phyloP scores from a whole-genome alignment of 2,888 invertebrate genomes.

The Lithosia quadra region DNA sequence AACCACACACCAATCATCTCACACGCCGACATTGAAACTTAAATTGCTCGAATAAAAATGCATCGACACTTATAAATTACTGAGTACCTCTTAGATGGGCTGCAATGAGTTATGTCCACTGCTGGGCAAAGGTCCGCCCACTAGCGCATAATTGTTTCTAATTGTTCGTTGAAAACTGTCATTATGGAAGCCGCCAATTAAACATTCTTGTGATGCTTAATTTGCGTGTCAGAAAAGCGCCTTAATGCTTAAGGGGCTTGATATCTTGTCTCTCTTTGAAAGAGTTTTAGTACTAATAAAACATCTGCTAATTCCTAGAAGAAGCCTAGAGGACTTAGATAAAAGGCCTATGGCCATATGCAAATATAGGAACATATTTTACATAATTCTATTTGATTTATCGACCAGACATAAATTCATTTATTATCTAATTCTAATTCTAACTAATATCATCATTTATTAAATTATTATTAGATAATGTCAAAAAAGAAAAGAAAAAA shows the following conservation, averaged over 20 bases:
- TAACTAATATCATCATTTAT: no score
- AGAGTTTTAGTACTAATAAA: no score
- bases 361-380: no score
- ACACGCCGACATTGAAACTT: slow-evolving; percentile 72
- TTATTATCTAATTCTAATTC: no score
- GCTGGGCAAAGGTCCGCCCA: slow-evolving; percentile 45
- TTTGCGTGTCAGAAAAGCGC: slow-evolving; percentile 21
- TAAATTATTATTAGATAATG: no score
- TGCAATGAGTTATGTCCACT: slow-evolving; percentile 43
- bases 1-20: slow-evolving; percentile 58
- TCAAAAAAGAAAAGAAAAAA: no score
- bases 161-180: slow-evolving; percentile 38
- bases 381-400: no score
- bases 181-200: slow-evolving; percentile 35
- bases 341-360: no score
- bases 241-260: background rate
- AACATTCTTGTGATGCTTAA: slow-evolving; percentile 17
- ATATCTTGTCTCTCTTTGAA: no score
- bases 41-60: slow-evolving; percentile 80
- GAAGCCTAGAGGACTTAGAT: no score
- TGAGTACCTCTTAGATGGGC: slow-evolving; percentile 30
- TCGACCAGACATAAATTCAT: no score
- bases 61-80: slow-evolving; percentile 60
- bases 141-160: slow-evolving; percentile 41
- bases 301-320: no score